These are phyloP conservation scores for Lateolabrax maculatus DNA, from an alignment of 2,797 vertebrate species.

Conservation along the genomic window DNA sequence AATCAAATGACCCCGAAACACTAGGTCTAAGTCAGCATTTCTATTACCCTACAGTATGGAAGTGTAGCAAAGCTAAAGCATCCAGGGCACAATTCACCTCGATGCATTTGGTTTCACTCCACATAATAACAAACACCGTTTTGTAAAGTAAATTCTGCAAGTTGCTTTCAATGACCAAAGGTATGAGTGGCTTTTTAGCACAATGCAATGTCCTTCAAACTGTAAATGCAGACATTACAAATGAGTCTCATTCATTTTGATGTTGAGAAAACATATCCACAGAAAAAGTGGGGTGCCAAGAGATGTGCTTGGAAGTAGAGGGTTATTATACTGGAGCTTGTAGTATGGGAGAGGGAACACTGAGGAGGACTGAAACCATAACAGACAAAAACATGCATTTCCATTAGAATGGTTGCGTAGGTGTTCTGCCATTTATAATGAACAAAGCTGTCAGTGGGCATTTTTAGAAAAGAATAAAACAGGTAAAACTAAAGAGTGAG, in stretches of 20 bases:
- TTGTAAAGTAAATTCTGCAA: slow-evolving; percentile 27
- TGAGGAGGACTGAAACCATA: not conserved
- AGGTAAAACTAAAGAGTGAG: slow-evolving; percentile 6
- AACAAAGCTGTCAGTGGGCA: slow-evolving; percentile 5
- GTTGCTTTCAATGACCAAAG: slow-evolving; percentile 54
- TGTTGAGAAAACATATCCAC: slow-evolving; percentile 54
- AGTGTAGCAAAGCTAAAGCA: slow-evolving; percentile 1
- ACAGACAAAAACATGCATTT: not conserved
- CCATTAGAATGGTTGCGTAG: slow-evolving; percentile 2
- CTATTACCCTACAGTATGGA: not conserved
- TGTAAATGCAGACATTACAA: slow-evolving; percentile 62
- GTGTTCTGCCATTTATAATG: slow-evolving; percentile 27
- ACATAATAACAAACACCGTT: slow-evolving; percentile 39
- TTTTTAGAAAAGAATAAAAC: not conserved
- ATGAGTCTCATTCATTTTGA: slow-evolving; percentile 65
- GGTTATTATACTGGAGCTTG: slow-evolving; percentile 44
- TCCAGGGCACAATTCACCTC: not conserved
- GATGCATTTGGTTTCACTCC: slow-evolving; percentile 27
- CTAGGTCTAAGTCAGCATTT: not conserved
- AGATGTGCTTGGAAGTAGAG: slow-evolving; percentile 43
- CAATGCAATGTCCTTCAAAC: slow-evolving; percentile 71
- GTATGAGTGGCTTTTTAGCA: slow-evolving; percentile 59
- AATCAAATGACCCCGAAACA: too few relatives aligned
- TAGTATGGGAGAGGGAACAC: slow-evolving; percentile 21
- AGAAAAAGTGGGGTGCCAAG: slow-evolving; percentile 47